These are phyloP conservation scores for Toxotes lorentzi DNA, from an alignment of 2,797 vertebrate species.

Conservation along the genomic window DNA sequence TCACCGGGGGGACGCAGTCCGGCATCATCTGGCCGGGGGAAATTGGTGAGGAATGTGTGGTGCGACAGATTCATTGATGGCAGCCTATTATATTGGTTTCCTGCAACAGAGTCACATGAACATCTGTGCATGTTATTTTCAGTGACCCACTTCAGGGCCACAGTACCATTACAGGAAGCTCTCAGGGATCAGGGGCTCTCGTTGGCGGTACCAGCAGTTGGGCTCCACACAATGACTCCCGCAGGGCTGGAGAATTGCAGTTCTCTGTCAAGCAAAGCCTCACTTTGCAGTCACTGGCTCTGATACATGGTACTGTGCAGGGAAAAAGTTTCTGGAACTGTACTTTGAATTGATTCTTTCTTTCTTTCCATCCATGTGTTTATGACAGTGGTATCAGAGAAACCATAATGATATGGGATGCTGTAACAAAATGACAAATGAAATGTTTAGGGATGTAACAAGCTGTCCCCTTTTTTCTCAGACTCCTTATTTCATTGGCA, in stretches of 20 bases:
- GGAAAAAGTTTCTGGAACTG: conserved; percentile 16
- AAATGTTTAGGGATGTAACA: conserved; percentile 29
- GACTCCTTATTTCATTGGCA: conserved; percentile 16
- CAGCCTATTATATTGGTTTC: conserved; percentile 70
- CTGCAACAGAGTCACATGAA: conserved; percentile 63
- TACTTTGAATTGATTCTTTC: conserved; percentile 13
- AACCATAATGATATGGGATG: conserved; percentile 20
- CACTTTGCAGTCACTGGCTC: conserved; percentile 28
- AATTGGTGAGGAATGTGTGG: conserved; percentile 29
- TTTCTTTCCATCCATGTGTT: conserved; percentile 16
- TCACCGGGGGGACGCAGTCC: conserved; percentile 23
- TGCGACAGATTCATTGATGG: conserved; percentile 72
- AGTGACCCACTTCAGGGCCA: conserved; percentile 66
- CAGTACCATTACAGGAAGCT: conserved; percentile 47
- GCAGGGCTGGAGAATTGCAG: conserved; percentile 17
- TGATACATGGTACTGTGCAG: conserved; percentile 17
- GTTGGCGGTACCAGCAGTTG: conserved; percentile 23
- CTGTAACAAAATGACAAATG: conserved; percentile 1
- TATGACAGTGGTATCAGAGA: conserved; percentile 3
- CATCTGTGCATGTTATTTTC: conserved; percentile 77
- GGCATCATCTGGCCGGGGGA: conserved; percentile 47
- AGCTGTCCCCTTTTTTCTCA: conserved; percentile 27
- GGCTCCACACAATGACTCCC: conserved; percentile 39
- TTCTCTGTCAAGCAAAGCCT: conserved; percentile 27
- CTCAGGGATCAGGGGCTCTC: conserved; percentile 37